A percentile compares a stretch with the other conserved stretches of the same genome.
phyloP scores from a whole-genome alignment of 2,797 vertebrate species.

The Acanthis flammea region DNA sequence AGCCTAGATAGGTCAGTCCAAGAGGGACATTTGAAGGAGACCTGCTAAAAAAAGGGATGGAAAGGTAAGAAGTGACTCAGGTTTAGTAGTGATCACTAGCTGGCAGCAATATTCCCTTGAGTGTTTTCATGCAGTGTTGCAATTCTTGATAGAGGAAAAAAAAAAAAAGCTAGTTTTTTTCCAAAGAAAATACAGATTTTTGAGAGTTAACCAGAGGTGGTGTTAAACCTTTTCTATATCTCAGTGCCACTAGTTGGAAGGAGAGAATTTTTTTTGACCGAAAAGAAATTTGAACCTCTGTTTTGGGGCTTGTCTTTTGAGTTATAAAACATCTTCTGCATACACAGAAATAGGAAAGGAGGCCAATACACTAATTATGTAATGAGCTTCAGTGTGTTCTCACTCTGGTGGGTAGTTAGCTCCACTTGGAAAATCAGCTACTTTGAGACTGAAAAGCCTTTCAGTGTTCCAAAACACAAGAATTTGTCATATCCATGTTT shows the following conservation, averaged over 20 bases:
- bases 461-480: not conserved
- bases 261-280: not conserved
- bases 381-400: not conserved
- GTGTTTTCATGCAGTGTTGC: not conserved
- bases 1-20: not conserved
- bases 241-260: not conserved
- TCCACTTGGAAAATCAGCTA: not conserved
- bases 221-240: not conserved
- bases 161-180: fast-evolving
- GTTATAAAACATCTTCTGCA: not conserved
- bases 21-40: not conserved
- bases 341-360: not conserved
- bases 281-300: not conserved
- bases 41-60: not conserved
- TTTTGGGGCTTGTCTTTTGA: not conserved
- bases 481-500: not conserved
- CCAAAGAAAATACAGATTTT: not conserved
- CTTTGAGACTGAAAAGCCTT: not conserved
- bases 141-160: not conserved
- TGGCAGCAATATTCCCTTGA: not conserved
- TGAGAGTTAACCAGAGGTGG: not conserved
- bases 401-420: not conserved
- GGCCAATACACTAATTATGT: not conserved
- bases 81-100: not conserved
- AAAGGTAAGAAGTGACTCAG: not conserved